These are phyloP conservation scores for Daboia siamensis DNA, from an alignment of 2,113 vertebrate species.

Conservation along the genomic window DNA sequence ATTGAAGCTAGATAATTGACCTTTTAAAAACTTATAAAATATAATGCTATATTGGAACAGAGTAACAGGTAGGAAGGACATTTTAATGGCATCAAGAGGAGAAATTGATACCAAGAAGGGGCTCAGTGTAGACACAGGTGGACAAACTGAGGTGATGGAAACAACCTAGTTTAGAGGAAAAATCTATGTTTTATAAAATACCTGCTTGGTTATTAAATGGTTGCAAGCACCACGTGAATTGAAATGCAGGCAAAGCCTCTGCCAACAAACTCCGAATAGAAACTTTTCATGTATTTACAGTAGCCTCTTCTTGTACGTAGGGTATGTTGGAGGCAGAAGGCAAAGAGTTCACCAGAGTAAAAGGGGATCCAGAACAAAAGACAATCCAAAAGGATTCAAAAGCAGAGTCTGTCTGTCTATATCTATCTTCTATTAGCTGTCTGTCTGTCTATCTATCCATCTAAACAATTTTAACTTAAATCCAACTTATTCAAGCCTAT, in stretches of 20 bases:
- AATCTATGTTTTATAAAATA: not conserved
- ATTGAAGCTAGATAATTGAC: not conserved
- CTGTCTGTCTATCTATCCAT: not conserved
- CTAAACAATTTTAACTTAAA: not conserved
- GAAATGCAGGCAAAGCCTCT: not conserved
- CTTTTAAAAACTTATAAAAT: not conserved
- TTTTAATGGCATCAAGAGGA: not conserved
- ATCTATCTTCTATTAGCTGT: no score
- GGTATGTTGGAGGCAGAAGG: not conserved
- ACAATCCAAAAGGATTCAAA: not conserved
- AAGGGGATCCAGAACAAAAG: not conserved
- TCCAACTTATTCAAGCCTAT: not conserved
- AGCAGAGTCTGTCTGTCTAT: not conserved
- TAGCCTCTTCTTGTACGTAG: not conserved
- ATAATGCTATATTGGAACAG: not conserved
- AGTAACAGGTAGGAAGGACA: not conserved
- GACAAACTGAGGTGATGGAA: not conserved
- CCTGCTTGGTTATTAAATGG: not conserved
- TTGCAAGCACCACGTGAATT: not conserved
- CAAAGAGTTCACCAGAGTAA: not conserved
- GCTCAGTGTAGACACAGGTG: not conserved
- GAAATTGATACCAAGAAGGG: not conserved
- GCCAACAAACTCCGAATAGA: not conserved
- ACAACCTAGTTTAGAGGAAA: not conserved
- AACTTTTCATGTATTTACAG: not conserved